Evolutionary conservation across 2,888 invertebrate species (phyloP).

Genomic region (Minunthozetes semirufus): DNA sequence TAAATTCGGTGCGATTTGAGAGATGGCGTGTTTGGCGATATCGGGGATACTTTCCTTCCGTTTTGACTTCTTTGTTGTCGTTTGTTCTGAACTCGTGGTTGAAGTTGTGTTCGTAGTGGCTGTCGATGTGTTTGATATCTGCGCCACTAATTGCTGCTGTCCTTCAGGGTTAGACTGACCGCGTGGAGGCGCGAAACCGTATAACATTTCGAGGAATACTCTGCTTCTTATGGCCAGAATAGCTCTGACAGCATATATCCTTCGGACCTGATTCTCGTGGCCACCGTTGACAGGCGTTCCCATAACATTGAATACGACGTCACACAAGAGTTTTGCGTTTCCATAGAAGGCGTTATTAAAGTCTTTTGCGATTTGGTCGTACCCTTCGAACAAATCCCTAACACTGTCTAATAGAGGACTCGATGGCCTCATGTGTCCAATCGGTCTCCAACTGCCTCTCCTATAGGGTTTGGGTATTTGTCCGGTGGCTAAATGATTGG

Average conservation of each 20-base stretch:
- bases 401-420: slow-evolving; percentile 86
- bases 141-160: not conserved
- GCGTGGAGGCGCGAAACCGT: slow-evolving; percentile 70
- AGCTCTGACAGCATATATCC: slow-evolving; percentile 75
- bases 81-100: not conserved
- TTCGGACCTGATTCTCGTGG: slow-evolving; percentile 30
- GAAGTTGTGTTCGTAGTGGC: slow-evolving; percentile 12
- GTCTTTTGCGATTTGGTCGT: slow-evolving; percentile 86
- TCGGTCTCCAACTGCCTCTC: slow-evolving; percentile 82
- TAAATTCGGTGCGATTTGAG: slow-evolving; percentile 23
- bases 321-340: slow-evolving; percentile 68
- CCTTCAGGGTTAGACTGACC: slow-evolving; percentile 28
- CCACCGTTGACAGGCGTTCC: slow-evolving; percentile 33
- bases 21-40: slow-evolving; percentile 35
- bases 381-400: slow-evolving; percentile 85
- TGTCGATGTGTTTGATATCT: not conserved
- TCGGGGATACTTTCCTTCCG: slow-evolving; percentile 38
- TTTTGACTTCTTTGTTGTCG: not conserved
- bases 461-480: slow-evolving; percentile 89
- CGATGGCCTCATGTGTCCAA: slow-evolving; percentile 87
- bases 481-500: slow-evolving; percentile 88
- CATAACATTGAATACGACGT: slow-evolving; percentile 77
- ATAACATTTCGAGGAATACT: slow-evolving; percentile 88
- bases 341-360: slow-evolving; percentile 82
- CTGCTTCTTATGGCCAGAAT: slow-evolving; percentile 84